Conservation (phyloP, 2,797 vertebrate genomes). For the Novumbra hubbsi region DNA sequence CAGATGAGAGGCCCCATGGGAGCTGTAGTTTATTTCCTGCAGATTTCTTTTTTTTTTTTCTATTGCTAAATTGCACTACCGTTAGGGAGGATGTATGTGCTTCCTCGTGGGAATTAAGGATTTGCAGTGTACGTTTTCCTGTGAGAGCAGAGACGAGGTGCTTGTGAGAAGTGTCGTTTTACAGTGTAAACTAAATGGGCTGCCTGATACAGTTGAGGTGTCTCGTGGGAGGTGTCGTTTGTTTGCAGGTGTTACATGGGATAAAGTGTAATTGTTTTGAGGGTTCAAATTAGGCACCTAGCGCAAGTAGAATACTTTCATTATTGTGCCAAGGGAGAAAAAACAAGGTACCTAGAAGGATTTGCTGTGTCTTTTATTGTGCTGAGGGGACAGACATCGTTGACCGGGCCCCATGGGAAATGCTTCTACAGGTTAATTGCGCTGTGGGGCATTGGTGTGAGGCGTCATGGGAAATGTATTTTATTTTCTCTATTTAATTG, state of each 20-base stretch:
- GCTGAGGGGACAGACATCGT: constrained; percentile 14
- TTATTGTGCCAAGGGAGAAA: constrained; percentile 9
- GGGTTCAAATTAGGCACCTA: background rate
- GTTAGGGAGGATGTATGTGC: constrained; percentile 40
- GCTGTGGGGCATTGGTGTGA: constrained; percentile 27
- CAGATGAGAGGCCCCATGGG: constrained; percentile 36
- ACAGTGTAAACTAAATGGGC: no score
- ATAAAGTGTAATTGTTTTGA: constrained; percentile 36
- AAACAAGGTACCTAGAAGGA: constrained; percentile 40
- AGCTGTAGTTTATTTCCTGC: constrained; percentile 37
- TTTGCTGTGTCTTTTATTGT: constrained; percentile 12
- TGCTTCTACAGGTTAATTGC: constrained; percentile 26
- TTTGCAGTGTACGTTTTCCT: background rate
- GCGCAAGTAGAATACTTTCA: background rate
- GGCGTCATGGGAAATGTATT: constrained; percentile 27
- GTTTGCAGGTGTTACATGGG: background rate
- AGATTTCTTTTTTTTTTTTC: constrained; percentile 19
- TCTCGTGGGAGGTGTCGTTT: constrained; percentile 49
- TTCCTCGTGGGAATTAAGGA: constrained; percentile 19
- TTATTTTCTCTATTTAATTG: background rate
- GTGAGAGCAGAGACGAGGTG: constrained; percentile 21
- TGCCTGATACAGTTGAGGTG: constrained; percentile 9
- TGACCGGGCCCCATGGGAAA: constrained; percentile 34
- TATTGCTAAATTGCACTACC: constrained; percentile 48
- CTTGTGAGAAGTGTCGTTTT: constrained; percentile 46